A percentile compares a stretch with the other conserved stretches of the same genome.
Evolutionary conservation across 2,113 vertebrate species (phyloP).

Genomic region (Coracopsis vasa): DNA sequence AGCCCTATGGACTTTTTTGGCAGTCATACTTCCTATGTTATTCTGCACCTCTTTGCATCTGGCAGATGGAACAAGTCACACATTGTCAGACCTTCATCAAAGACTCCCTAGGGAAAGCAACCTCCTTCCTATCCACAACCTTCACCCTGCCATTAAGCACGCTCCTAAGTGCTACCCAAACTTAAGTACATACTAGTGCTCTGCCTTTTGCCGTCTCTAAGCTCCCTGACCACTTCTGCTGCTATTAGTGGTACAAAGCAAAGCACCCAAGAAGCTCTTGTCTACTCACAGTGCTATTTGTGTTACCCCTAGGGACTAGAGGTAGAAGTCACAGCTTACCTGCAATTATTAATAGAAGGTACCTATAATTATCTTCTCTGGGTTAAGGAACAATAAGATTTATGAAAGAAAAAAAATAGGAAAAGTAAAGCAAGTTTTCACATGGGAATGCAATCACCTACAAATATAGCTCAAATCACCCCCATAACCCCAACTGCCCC

Average conservation of each 20-base stretch:
- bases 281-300: neutral
- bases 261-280: neutral
- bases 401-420: neutral
- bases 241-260: neutral
- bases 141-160: neutral
- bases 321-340: neutral
- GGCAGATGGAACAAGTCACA: neutral
- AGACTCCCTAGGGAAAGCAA: neutral
- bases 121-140: neutral
- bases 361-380: neutral
- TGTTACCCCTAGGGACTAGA: neutral
- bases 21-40: neutral
- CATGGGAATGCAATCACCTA: neutral
- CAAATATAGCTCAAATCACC: neutral
- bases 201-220: neutral
- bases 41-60: fast-evolving
- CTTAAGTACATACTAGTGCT: neutral
- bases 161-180: neutral
- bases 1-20: neutral
- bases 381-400: neutral
- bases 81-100: neutral
- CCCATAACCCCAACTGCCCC: neutral
- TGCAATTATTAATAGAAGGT: neutral
- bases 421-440: neutral
- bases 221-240: neutral